Percentiles rank a stretch among this genome's conserved stretches.
phyloP scores from a whole-genome alignment of 30 jellyfish, hydroid and myxozoan genomes.

The Hydra vulgaris region DNA sequence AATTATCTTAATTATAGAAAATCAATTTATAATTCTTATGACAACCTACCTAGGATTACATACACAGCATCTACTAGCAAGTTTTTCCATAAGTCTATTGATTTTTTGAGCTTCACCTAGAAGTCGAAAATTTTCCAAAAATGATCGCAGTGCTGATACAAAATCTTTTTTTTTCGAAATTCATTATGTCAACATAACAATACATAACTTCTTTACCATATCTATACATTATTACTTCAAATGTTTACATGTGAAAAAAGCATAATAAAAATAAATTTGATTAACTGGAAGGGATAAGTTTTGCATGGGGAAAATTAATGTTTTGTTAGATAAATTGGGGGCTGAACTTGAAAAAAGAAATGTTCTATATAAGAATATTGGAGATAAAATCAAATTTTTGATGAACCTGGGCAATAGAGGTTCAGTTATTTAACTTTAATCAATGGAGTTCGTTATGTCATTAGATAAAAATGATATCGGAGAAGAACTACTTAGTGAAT shows the following conservation, averaged over 20 bases:
- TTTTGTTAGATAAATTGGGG: no score
- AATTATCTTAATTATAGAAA: no score
- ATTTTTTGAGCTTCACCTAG: slow-evolving; percentile 99
- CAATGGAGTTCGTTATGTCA: no score
- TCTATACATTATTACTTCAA: slow-evolving; percentile 38
- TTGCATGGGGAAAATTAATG: no score
- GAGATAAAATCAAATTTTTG: no score
- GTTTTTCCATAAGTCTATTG: slow-evolving; percentile 94
- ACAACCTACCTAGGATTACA: slow-evolving; percentile 63
- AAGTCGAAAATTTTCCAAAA: slow-evolving; percentile 81
- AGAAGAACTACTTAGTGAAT: no score
- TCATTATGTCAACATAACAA: slow-evolving; percentile 76
- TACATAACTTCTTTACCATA: slow-evolving; percentile 81
- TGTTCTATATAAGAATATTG: no score
- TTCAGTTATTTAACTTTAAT: no score
- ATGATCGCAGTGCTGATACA: slow-evolving; percentile 72
- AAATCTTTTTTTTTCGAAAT: slow-evolving; percentile 71
- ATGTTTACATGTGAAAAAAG: not conserved
- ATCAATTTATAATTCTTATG: not conserved
- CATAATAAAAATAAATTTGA: not conserved
- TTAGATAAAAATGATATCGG: no score
- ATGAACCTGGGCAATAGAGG: no score
- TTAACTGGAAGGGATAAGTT: no score
- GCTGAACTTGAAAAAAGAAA: no score
- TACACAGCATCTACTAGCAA: slow-evolving; percentile 92